Base-by-base conservation (phyloP, 2,797 vertebrate genomes). In the Tenualosa thibaudeaui region DNA sequence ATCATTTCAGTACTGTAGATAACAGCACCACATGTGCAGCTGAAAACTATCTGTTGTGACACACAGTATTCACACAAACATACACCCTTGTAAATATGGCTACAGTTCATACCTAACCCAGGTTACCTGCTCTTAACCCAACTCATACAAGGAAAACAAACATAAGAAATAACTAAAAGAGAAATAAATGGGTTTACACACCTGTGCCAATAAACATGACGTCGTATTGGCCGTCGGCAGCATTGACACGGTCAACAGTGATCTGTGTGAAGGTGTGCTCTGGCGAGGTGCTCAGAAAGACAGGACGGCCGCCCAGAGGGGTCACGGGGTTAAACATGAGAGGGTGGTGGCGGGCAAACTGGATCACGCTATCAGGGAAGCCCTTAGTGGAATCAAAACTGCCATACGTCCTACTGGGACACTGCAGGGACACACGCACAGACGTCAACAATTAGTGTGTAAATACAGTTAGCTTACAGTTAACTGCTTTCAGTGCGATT, bases 311-410 rank as follows among this genome's bases (percentile, higher is more conserved):
- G 51, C 94, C 96, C 2, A 97, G 91, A 0, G 98, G 97, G 90
- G 97, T 94, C 54, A 99, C 96, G 0, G 97, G 95, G 91, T 97
- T 98, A 87, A 96, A 98, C 98, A 99, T 99, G 86, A 99, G 95
- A 0, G 98, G 98, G 92, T 99, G 98, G 92, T 98, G 98, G 22
- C 98, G 95, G 0, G 98, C 98, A 86, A 99, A 99, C 94, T 99
- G 97, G 90, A 99, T 98, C 92, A 99, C 98, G 0, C 99, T 97
- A 0, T 99, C 98, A 0, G 98, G 98, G 86, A 99, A 99, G 89
- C 97, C 97, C 92, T 98, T 99, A n/a, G 98, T 99, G 88, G 98
- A 98, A 87, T 98, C 94, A 0, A 99, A 99, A 91, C 97, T 98
- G 86, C 98, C 98, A 0, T 99, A 99, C 0, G 98, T 99, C 94